These are phyloP conservation scores for Dorcus parallelipipedus DNA, from an alignment of 2,888 invertebrate genomes.

Conservation along the genomic window DNA sequence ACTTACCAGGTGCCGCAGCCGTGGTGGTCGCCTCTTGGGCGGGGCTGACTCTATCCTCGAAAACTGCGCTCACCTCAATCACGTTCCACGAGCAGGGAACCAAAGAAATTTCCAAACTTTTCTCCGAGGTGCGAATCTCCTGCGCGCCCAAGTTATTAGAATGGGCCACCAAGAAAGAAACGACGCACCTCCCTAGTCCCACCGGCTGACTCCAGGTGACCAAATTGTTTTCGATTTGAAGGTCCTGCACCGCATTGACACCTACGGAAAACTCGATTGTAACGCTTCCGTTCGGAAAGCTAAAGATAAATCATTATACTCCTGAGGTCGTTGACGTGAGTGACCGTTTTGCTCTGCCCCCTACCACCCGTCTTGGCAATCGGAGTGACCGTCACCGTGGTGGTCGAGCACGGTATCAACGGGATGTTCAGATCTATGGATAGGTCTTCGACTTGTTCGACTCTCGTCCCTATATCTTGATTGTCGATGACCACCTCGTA, in stretches of 20 bases:
- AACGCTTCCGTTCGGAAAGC: not conserved
- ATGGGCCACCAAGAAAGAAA: slow-evolving; percentile 1
- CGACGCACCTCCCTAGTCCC: slow-evolving; percentile 2
- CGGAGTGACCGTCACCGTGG: slow-evolving; percentile 10
- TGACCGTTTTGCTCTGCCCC: not conserved
- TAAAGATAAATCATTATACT: not conserved
- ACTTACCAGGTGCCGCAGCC: no score
- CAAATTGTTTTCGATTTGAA: not conserved
- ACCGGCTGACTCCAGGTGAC: slow-evolving; percentile 7
- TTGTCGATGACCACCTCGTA: slow-evolving; percentile 13
- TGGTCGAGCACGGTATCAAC: slow-evolving; percentile 10
- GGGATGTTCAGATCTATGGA: slow-evolving; percentile 3
- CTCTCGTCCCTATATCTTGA: slow-evolving; percentile 1
- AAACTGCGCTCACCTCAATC: not conserved
- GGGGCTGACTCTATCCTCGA: not conserved
- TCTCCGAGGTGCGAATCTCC: no score
- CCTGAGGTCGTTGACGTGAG: not conserved
- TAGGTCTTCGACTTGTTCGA: not conserved
- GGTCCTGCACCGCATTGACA: not conserved
- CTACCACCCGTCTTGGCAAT: slow-evolving; percentile 9
- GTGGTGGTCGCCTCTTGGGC: not conserved
- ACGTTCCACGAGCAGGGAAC: not conserved
- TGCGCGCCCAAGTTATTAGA: not conserved
- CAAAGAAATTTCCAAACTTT: no score
- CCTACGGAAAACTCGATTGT: not conserved